Evolutionary conservation across 2,888 invertebrate genomes (phyloP), one percentile per base, ranked within the genome.

Genomic region (Ichneumoninae sp.): DNA sequence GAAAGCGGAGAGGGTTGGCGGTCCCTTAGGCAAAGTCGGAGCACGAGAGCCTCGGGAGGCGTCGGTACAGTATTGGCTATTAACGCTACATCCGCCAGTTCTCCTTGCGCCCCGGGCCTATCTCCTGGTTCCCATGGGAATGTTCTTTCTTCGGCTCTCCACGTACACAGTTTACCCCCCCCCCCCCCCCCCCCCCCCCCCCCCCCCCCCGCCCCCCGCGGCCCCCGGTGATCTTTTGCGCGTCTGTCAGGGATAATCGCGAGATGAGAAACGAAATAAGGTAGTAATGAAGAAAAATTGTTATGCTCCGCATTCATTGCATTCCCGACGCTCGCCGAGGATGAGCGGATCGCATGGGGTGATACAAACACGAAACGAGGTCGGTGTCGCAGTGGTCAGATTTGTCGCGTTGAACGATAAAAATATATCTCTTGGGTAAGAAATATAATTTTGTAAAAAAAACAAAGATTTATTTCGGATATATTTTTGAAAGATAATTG

Each of bases 31-130:
- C 72, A 72, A 72, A 72, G 57, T 72, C 57, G 72, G 57, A 40
- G n/a, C 33, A 26, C 40, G 26, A 22, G 57, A 40, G 40, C 40
- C 22, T 16, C 33, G 13, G 22, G 54, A 40, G 26, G 40, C 36
- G 44, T 60, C 44, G 71, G 40, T 72, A 70, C 8, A 33, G 72
- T 72, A 72, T 72, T 72, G 72, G 72, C 72, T 72, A 72, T 72
- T 72, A 72, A 72, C 72, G 72, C 72, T 40, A 72, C 72, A 57
- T 44, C 30, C 72, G 40, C 65, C 70, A 52, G 54, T 70, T 69
- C 65, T 47, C 47, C 10, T n/a, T 19, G 1, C 36, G 60, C 69
- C 81, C 6, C 52, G 44, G 40, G 44, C 62, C 60, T 36, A 36
- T 62, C 69, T 50, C 22, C 3, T 52, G 62, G 10, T n/a, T 78